Base-by-base conservation (phyloP, 2,113 vertebrate genomes). In the Trinectes maculatus region DNA sequence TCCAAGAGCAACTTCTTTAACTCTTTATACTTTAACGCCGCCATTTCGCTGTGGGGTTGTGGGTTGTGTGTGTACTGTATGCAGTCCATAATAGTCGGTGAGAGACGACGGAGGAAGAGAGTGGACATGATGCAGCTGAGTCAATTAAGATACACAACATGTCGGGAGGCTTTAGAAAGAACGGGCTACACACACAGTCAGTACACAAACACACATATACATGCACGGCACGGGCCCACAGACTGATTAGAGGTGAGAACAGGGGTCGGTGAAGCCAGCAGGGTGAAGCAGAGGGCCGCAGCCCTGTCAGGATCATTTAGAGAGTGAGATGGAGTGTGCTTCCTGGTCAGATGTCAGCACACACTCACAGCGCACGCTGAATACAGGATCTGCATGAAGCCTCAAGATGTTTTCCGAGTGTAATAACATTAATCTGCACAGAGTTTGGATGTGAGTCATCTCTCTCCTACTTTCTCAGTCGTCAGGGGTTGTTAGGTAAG, bases 271-370 rank as follows among this genome's bases (percentile, higher is more conserved):
- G 57, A 55, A 57, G 59, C 36, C 34, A 42, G 39, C 0, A 58
- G 60, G 63, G 31, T 70, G 66, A 48, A 42, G 66, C 66, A 25
- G 57, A 26, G 36, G 28, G 42, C 62, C 43, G 33, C 18, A 39
- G 36, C 1, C 15, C 40, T 60, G 83, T 82, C 80, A 71, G 44
- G 36, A 43, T 51, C 26, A 83, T 42, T 65, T 81, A 61, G 34
- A 68, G 18, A 21, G 18, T 36, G 5, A 28, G 7, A 13, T 13
- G 11, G 16, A 6, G 12, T 44, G 43, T 5, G 10, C 2, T 22
- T 24, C 9, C 24, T 34, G 36, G n/a, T n/a, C n/a, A n/a, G n/a
- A n/a, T n/a, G n/a, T n/a, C n/a, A n/a, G n/a, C n/a, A n/a, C n/a
- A n/a, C n/a, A n/a, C n/a, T n/a, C n/a, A n/a, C n/a, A n/a, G n/a